Evolutionary conservation across 2,888 invertebrate genomes (phyloP).

Genomic region (Sinopyrophorus schimmeli): DNA sequence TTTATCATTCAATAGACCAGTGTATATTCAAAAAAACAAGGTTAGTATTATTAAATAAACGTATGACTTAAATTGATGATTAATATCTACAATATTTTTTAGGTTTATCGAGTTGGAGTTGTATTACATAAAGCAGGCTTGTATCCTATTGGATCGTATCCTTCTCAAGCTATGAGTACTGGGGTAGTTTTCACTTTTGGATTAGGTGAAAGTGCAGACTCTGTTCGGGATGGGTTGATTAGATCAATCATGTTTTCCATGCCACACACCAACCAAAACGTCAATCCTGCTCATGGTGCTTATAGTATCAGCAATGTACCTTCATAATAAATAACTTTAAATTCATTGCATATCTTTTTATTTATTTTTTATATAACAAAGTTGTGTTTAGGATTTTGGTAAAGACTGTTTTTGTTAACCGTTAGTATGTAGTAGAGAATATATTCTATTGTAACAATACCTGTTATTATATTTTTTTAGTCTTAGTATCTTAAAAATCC

Average conservation of each 20-base stretch:
- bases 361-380: no score
- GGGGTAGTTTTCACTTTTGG: slow-evolving; percentile 77
- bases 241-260: slow-evolving; percentile 74
- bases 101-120: slow-evolving; percentile 81
- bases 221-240: slow-evolving; percentile 75
- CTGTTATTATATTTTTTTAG: no score
- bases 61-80: slow-evolving; percentile 13
- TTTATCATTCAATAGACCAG: slow-evolving; percentile 78
- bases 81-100: slow-evolving; percentile 36
- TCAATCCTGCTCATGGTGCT: slow-evolving; percentile 5
- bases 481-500: no score
- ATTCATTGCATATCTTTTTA: no score
- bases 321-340: no score
- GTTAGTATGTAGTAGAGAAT: no score
- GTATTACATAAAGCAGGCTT: slow-evolving; percentile 81
- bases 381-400: no score
- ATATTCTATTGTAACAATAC: no score
- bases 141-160: slow-evolving; percentile 79
- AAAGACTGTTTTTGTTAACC: no score
- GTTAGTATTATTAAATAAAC: slow-evolving; percentile 47
- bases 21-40: slow-evolving; percentile 75
- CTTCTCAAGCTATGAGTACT: slow-evolving; percentile 68
- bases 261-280: slow-evolving; percentile 18
- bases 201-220: slow-evolving; percentile 71
- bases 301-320: no score